Percentiles rank a stretch among this genome's conserved stretches.
Conservation (phyloP, 2,113 vertebrate species). For the Lethenteron reissneri region DNA sequence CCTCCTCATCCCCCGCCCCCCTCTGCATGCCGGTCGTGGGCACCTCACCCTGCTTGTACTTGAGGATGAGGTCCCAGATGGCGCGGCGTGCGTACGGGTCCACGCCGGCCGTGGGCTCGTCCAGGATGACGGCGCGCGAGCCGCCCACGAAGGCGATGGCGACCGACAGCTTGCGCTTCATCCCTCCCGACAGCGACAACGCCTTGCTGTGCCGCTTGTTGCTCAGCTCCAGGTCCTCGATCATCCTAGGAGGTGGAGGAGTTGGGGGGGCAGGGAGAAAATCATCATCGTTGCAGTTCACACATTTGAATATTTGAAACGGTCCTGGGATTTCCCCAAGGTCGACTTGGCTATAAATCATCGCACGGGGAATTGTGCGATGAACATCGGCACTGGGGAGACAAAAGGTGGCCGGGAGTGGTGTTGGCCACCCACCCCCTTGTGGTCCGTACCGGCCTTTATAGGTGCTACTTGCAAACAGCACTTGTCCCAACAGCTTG, state of each 20-base stretch:
- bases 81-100: slow-evolving; percentile 75
- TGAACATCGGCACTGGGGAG: no score
- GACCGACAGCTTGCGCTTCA: slow-evolving; percentile 88
- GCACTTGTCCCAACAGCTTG: no score
- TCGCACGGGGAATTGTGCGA: no score
- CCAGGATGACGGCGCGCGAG: slow-evolving; percentile 66
- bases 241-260: slow-evolving; percentile 40
- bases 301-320: neutral
- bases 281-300: neutral
- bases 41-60: slow-evolving; percentile 68
- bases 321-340: no score
- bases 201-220: slow-evolving; percentile 77
- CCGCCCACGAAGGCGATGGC: slow-evolving; percentile 82
- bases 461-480: no score
- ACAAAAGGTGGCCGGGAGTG: no score
- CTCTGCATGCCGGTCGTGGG: no score
- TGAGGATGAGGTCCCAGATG: slow-evolving; percentile 94
- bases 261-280: neutral
- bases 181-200: slow-evolving; percentile 69
- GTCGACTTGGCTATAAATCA: no score
- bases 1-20: no score
- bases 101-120: slow-evolving; percentile 73
- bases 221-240: slow-evolving; percentile 68
- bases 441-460: no score
- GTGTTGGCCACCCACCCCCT: no score